Conservation (phyloP, 2,888 invertebrate species). For the Drosophila mimetica region DNA sequence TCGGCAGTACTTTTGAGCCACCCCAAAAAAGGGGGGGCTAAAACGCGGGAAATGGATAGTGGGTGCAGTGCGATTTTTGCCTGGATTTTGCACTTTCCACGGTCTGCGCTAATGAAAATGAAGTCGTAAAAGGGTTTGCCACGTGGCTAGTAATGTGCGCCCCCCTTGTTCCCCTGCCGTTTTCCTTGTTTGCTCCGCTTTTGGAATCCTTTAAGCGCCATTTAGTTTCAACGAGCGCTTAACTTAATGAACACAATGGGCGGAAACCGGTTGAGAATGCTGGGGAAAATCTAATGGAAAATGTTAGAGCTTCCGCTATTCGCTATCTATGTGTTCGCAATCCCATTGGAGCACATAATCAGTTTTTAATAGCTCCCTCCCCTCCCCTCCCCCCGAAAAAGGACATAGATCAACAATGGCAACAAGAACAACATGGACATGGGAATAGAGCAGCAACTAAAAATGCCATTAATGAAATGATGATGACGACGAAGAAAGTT, state of each 20-base stretch:
- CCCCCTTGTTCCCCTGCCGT: background rate
- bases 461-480: constrained; percentile 64
- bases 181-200: constrained; percentile 1
- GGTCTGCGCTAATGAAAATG: constrained; percentile 41
- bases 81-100: constrained; percentile 32
- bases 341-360: constrained; percentile 55
- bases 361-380: constrained; percentile 59
- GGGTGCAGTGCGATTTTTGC: constrained; percentile 19
- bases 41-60: background rate
- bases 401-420: constrained; percentile 57
- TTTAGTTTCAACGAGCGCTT: constrained; percentile 48
- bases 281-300: constrained; percentile 35
- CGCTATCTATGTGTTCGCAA: constrained; percentile 15
- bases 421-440: constrained; percentile 4
- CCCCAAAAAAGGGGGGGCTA: constrained; percentile 1
- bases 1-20: constrained; percentile 6
- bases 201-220: constrained; percentile 35
- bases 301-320: constrained; percentile 25
- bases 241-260: constrained; percentile 48
- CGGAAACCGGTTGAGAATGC: constrained; percentile 19
- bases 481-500: constrained; percentile 55
- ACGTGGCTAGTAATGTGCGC: constrained; percentile 25
- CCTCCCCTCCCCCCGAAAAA: constrained; percentile 27
- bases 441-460: constrained; percentile 49
- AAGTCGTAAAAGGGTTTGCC: constrained; percentile 46